Conservation (phyloP, 2,113 vertebrate species). For the Drymodes brunneopygia region DNA sequence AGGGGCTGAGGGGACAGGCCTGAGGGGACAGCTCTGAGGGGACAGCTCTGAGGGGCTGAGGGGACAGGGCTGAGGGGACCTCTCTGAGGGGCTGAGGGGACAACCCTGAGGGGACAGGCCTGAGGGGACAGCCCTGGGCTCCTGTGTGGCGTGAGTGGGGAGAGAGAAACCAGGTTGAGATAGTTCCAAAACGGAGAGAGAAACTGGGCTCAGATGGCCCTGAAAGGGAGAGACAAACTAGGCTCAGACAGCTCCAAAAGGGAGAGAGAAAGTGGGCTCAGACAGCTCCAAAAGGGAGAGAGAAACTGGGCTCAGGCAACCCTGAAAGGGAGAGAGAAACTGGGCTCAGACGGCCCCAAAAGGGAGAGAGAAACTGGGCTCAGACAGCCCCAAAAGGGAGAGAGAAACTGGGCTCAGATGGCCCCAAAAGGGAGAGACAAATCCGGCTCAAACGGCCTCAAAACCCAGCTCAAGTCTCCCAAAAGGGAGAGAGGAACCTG, state of each 20-base stretch:
- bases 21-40: too few species aligned
- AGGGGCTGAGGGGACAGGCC: too few species aligned
- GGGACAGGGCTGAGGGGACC: too few species aligned
- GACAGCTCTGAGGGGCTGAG: too few species aligned
- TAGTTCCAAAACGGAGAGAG: neutral
- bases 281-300: neutral
- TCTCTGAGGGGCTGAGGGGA: too few species aligned
- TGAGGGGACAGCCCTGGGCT: too few species aligned
- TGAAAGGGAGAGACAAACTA: neutral
- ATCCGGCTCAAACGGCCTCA: neutral
- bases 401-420: neutral
- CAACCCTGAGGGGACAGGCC: too few species aligned
- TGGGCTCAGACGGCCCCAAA: neutral
- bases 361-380: neutral
- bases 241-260: neutral
- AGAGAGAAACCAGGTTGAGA: neutral
- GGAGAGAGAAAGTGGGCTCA: fast-evolving
- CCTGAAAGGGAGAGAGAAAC: neutral
- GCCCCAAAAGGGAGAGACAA: neutral
- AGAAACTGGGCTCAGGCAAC: fast-evolving
- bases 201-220: too few species aligned
- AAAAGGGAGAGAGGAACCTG: neutral
- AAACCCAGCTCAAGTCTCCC: too few species aligned
- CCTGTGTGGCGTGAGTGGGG: too few species aligned
- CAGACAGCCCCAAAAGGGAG: neutral